Evolutionary conservation across 2,113 vertebrate species (phyloP).

Genomic region (Scolopax mira): DNA sequence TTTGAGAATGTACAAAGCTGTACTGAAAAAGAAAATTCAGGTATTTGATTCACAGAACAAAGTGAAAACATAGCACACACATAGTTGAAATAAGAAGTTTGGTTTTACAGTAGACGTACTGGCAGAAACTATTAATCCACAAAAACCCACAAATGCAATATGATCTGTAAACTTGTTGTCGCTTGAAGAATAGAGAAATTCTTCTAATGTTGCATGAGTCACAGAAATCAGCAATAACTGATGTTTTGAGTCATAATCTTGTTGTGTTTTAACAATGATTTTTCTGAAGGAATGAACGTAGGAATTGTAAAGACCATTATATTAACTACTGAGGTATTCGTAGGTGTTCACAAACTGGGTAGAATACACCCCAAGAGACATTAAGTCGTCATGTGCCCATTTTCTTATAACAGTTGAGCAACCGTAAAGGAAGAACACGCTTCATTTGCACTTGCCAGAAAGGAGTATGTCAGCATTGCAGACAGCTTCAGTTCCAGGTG

Average conservation of each 20-base stretch:
- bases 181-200: neutral
- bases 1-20: neutral
- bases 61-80: neutral
- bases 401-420: neutral
- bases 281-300: neutral
- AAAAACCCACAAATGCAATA: neutral
- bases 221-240: neutral
- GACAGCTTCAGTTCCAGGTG: neutral
- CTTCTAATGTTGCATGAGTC: neutral
- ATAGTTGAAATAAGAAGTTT: neutral
- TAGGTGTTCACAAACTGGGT: neutral
- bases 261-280: neutral
- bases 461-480: neutral
- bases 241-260: neutral
- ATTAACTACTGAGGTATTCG: too few species aligned
- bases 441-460: neutral
- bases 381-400: fast-evolving
- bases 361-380: neutral
- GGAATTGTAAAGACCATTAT: neutral
- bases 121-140: neutral
- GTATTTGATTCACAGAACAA: neutral
- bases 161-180: neutral
- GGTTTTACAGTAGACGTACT: neutral
- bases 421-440: fast-evolving
- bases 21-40: neutral